These are phyloP conservation scores for Danio aesculapii DNA, from an alignment of 2,797 vertebrate genomes.

Conservation along the genomic window DNA sequence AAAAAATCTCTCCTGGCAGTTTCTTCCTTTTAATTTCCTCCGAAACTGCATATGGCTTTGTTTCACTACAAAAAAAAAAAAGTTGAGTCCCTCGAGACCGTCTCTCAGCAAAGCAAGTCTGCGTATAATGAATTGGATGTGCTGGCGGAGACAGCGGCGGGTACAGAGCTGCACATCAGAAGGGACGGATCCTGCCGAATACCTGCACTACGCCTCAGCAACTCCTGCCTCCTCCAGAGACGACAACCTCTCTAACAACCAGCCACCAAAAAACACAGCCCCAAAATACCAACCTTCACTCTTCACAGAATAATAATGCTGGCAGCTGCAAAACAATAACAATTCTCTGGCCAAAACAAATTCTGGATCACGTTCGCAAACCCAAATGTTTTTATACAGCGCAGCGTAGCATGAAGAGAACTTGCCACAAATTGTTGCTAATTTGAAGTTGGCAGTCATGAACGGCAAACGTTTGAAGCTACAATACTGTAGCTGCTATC, in stretches of 20 bases:
- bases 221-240: constrained; percentile 41
- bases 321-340: constrained; percentile 44
- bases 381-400: constrained; percentile 21
- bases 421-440: constrained; percentile 42
- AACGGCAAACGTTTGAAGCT: constrained; percentile 14
- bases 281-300: constrained; percentile 28
- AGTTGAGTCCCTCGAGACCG: constrained; percentile 42
- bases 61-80: constrained; percentile 42
- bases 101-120: constrained; percentile 50
- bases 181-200: constrained; percentile 44
- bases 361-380: constrained; percentile 19
- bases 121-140: constrained; percentile 54
- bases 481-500: constrained; percentile 11
- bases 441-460: constrained; percentile 23
- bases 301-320: constrained; percentile 11
- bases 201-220: constrained; percentile 17
- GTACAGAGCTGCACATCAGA: constrained; percentile 47
- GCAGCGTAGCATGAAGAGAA: constrained; percentile 13
- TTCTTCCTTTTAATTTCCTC: constrained; percentile 30
- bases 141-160: constrained; percentile 40
- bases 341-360: constrained; percentile 11
- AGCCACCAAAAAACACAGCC: constrained; percentile 46
- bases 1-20: constrained; percentile 29
- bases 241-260: constrained; percentile 49
- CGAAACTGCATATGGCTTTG: constrained; percentile 42